A percentile compares a stretch with the other conserved stretches of the same genome.
Evolutionary conservation across 2,888 invertebrate genomes (phyloP).

Genomic region (Yponomeuta evonymella): DNA sequence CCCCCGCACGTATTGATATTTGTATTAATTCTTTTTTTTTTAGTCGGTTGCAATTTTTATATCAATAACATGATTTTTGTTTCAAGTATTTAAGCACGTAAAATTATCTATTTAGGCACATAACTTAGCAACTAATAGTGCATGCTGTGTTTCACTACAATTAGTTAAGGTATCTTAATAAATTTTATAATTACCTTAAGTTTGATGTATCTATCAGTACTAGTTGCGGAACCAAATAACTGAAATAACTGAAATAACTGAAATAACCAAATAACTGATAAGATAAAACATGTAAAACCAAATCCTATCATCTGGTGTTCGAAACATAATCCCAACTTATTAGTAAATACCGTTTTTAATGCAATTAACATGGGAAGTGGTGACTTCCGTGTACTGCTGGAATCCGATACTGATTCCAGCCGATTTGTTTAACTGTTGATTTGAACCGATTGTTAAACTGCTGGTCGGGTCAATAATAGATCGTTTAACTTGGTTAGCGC

Average conservation of each 20-base stretch:
- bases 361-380: slow-evolving; percentile 4
- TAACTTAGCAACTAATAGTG: too few relatives aligned
- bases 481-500: slow-evolving; percentile 7
- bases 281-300: not conserved
- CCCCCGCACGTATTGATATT: too few relatives aligned
- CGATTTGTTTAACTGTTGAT: slow-evolving; percentile 1
- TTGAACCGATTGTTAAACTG: not conserved
- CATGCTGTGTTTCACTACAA: too few relatives aligned
- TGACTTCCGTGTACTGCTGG: slow-evolving; percentile 5
- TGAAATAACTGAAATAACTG: not conserved
- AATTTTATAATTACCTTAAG: too few relatives aligned
- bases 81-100: too few relatives aligned
- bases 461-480: slow-evolving; percentile 4
- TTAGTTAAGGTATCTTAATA: too few relatives aligned
- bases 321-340: slow-evolving; percentile 6
- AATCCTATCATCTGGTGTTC: not conserved
- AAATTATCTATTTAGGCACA: too few relatives aligned
- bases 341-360: not conserved
- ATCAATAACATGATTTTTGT: too few relatives aligned
- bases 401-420: not conserved
- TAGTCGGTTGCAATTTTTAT: too few relatives aligned
- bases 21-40: too few relatives aligned
- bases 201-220: too few relatives aligned
- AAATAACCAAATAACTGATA: not conserved
- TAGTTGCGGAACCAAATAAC: too few relatives aligned